Conservation (phyloP, 2,888 invertebrate species). For the Netelia virgata region DNA sequence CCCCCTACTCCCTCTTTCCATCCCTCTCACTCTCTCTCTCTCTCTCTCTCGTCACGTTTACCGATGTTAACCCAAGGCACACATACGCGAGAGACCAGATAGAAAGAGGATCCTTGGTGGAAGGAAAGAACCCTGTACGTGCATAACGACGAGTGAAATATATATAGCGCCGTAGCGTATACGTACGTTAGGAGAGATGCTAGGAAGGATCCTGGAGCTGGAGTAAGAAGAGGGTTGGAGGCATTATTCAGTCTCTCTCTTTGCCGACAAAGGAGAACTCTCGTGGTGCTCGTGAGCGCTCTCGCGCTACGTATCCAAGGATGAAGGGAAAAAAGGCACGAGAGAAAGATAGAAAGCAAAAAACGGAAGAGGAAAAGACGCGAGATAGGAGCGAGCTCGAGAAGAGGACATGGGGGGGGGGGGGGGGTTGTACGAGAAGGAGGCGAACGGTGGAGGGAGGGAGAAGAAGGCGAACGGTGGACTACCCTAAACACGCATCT, state of each 20-base stretch:
- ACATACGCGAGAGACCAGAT: slow-evolving; percentile 40
- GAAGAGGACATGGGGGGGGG: background rate
- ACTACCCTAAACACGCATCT: slow-evolving; percentile 81
- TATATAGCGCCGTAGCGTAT: slow-evolving; percentile 31
- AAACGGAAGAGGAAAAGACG: slow-evolving; percentile 7
- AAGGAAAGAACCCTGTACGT: slow-evolving; percentile 60
- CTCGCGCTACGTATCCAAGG: slow-evolving; percentile 48
- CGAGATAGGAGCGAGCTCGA: background rate
- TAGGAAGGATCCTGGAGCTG: slow-evolving; percentile 47
- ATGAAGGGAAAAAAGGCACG: slow-evolving; percentile 53
- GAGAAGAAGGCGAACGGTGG: slow-evolving; percentile 53
- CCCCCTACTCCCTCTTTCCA: background rate
- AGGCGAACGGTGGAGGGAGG: background rate
- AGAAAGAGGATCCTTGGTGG: slow-evolving; percentile 56
- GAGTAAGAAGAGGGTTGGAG: slow-evolving; percentile 44
- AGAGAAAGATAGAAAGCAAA: slow-evolving; percentile 13
- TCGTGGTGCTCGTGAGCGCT: slow-evolving; percentile 58
- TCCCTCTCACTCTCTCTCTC: slow-evolving; percentile 21
- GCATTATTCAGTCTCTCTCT: slow-evolving; percentile 68
- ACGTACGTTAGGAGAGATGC: slow-evolving; percentile 65
- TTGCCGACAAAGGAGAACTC: slow-evolving; percentile 67
- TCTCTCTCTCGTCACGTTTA: slow-evolving; percentile 41
- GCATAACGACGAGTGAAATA: slow-evolving; percentile 68
- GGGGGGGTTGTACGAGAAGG: background rate
- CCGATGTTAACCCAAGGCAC: slow-evolving; percentile 26